Base-by-base conservation (phyloP, 1,140 invertebrate genomes). In the Scaptodrosophila lebanonensis region DNA sequence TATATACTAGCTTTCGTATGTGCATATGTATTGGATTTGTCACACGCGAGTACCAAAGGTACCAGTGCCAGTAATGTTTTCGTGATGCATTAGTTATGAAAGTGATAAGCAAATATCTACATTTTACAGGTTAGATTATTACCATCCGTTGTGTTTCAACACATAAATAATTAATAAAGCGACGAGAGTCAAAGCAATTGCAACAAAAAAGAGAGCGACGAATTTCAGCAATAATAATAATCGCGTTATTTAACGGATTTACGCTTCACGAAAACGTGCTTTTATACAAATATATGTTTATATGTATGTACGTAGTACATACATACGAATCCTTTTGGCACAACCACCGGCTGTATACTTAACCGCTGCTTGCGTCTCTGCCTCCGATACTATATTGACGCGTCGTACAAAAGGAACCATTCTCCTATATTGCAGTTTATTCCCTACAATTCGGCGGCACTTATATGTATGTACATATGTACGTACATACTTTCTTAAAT, bases 401-500 rank as follows among this genome's bases (percentile, higher is more conserved):
- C n/a, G n/a, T n/a, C n/a, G n/a, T n/a, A n/a, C n/a, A n/a, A n/a
- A n/a, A n/a, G n/a, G n/a, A n/a, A n/a, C n/a, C n/a, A n/a, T n/a
- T n/a, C n/a, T n/a, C n/a, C n/a, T n/a, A n/a, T n/a, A n/a, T n/a
- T n/a, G n/a, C n/a, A n/a, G n/a, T n/a, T n/a, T n/a, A n/a, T n/a
- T n/a, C n/a, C n/a, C n/a, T n/a, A n/a, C n/a, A n/a, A 60, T 50
- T 30, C 15, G 18, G n/a, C 32, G 4, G 11, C 17, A 48, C 30
- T 20, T 12, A 48, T 18, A 13, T 47, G 17, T 47, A 30, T 47
- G 7, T 47, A 17, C 33, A 30, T 18, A 17, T 17, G 36, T 66
- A 30, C 30, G 44, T 66, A 64, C 45, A 44, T 44, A 35, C 62
- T 29, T 44, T 66, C 75, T 82, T 82, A 82, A 82, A 70, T 82